phyloP scores from a whole-genome alignment of 2,888 invertebrate genomes.

The Petrophora chlorosata region DNA sequence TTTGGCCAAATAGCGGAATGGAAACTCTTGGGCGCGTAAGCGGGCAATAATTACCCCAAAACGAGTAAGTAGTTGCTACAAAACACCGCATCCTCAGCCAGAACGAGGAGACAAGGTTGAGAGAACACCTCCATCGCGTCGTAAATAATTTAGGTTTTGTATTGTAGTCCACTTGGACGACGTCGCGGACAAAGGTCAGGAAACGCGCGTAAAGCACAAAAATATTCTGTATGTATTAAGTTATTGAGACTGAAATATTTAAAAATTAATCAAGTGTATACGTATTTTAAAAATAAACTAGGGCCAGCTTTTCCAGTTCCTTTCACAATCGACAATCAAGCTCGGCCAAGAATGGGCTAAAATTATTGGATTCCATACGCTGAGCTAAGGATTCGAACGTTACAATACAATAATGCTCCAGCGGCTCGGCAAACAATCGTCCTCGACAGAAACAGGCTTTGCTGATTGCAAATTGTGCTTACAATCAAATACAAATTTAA shows the following conservation, averaged over 20 bases:
- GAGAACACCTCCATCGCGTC: no score
- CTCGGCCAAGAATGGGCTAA: conserved; percentile 25
- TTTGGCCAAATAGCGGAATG: no score
- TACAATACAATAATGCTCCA: conserved; percentile 53
- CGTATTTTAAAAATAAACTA: conserved; percentile 5
- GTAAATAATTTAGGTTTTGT: no score
- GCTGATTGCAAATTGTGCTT: conserved; percentile 78
- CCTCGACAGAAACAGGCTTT: conserved; percentile 65
- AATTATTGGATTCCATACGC: conserved; percentile 34
- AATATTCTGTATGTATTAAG: not conserved
- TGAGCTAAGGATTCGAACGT: conserved; percentile 33
- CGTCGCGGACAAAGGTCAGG: no score
- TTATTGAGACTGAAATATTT: not conserved
- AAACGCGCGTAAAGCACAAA: not conserved
- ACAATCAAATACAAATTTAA: conserved; percentile 72
- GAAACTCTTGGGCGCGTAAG: no score
- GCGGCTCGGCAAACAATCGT: conserved; percentile 59
- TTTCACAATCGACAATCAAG: conserved; percentile 25
- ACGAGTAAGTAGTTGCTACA: no score
- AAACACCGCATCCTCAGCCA: no score
- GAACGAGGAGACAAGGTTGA: no score
- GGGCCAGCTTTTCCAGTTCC: not conserved
- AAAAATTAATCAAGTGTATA: not conserved
- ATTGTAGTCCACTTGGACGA: no score
- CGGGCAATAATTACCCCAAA: no score